Percentiles rank a stretch among this genome's conserved stretches.
These are phyloP conservation scores for Trilocha varians DNA, from an alignment of 2,888 invertebrate genomes.

Conservation along the genomic window DNA sequence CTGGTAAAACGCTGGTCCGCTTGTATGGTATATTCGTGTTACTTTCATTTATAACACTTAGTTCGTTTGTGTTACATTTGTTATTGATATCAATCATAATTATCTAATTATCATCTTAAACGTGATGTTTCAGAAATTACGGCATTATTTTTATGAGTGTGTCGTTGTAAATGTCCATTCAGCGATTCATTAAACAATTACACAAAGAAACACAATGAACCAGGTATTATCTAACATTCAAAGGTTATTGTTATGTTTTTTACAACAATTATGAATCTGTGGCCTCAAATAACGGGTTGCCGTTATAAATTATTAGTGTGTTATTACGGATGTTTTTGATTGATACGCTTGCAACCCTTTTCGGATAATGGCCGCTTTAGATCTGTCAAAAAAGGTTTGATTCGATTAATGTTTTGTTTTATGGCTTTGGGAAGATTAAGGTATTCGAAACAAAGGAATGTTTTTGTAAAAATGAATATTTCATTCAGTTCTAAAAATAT, in stretches of 20 bases:
- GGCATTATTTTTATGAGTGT: too few species aligned
- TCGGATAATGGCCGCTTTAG: conserved; percentile 6
- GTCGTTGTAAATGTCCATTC: too few species aligned
- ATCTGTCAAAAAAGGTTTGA: background rate
- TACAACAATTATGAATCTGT: background rate
- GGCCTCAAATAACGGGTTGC: conserved; percentile 4
- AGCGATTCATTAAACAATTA: background rate
- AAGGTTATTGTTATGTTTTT: background rate
- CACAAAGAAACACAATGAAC: background rate
- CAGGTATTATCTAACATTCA: background rate
- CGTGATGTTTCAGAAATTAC: too few species aligned
- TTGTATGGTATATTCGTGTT: too few species aligned
- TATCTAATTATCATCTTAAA: too few species aligned
- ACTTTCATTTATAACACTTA: too few species aligned
- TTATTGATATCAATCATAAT: too few species aligned
- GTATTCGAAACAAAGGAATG: background rate
- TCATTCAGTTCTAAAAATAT: too few species aligned
- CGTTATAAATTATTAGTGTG: conserved; percentile 16
- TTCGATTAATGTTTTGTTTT: background rate
- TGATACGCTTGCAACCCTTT: conserved; percentile 19
- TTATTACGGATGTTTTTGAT: conserved; percentile 27
- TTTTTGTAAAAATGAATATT: too few species aligned
- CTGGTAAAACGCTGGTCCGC: too few species aligned
- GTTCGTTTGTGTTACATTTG: too few species aligned
- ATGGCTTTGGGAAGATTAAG: background rate